Evolutionary conservation across 2,113 vertebrate species (phyloP).

Genomic region (Pedionomus torquatus): DNA sequence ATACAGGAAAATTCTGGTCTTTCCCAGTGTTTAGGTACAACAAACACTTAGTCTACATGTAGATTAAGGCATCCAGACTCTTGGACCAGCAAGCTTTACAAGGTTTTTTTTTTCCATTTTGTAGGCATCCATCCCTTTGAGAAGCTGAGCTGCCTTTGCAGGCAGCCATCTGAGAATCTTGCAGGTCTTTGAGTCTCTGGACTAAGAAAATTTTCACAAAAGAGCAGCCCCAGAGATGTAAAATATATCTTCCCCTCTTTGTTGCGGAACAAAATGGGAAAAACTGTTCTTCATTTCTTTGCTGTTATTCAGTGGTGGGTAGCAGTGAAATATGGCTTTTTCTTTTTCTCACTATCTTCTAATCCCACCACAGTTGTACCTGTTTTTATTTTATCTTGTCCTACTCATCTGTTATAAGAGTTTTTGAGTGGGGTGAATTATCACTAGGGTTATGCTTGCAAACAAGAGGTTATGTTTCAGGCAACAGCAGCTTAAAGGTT

Average conservation of each 20-base stretch:
- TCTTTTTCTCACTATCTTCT: not conserved
- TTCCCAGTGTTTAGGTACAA: not conserved
- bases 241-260: not conserved
- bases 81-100: not conserved
- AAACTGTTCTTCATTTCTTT: not conserved
- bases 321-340: not conserved
- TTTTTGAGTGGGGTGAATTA: not conserved
- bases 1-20: not conserved
- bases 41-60: not conserved
- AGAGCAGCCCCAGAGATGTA: not conserved
- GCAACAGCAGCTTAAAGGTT: not conserved
- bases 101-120: not conserved
- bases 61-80: not conserved
- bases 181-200: not conserved
- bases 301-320: not conserved
- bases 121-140: rapidly evolving
- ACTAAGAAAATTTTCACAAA: not conserved
- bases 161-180: not conserved
- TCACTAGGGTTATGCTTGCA: not conserved
- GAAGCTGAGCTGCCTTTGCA: not conserved
- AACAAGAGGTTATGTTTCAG: not conserved
- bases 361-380: not conserved
- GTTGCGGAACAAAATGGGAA: not conserved
- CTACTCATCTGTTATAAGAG: not conserved
- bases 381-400: not conserved